A percentile compares a stretch with the other conserved stretches of the same genome.
These are phyloP conservation scores for Eupithecia dodoneata DNA, from an alignment of 2,888 invertebrate species.

Conservation along the genomic window DNA sequence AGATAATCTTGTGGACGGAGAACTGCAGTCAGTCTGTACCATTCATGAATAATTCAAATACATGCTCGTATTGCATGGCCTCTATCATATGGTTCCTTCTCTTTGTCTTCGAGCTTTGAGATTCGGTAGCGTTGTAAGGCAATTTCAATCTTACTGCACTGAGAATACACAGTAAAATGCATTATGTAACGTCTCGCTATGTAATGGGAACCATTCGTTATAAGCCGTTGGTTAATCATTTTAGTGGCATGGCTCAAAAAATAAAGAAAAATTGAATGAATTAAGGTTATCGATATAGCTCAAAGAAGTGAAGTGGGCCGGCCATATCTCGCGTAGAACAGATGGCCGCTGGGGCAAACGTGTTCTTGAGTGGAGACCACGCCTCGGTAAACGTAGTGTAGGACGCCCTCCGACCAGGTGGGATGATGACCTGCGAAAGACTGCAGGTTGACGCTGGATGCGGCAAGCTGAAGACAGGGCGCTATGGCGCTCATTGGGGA, in stretches of 20 bases:
- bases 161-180: background rate
- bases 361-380: no score
- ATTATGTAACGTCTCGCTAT: no score
- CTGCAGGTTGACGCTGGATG: no score
- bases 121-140: background rate
- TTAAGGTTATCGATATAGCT: no score
- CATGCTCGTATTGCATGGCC: constrained; percentile 38
- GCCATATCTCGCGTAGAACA: no score
- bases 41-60: constrained; percentile 42
- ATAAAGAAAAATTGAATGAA: background rate
- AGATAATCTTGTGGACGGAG: constrained; percentile 10
- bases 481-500: no score
- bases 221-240: background rate
- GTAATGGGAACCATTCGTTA: background rate
- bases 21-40: constrained; percentile 4
- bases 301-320: no score
- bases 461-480: no score
- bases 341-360: no score
- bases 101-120: background rate
- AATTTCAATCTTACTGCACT: background rate
- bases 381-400: no score
- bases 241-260: background rate
- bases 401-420: no score
- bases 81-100: background rate
- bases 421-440: no score